Evolutionary conservation across 2,888 invertebrate genomes (phyloP).

Genomic region (Oxycera nigricornis): DNA sequence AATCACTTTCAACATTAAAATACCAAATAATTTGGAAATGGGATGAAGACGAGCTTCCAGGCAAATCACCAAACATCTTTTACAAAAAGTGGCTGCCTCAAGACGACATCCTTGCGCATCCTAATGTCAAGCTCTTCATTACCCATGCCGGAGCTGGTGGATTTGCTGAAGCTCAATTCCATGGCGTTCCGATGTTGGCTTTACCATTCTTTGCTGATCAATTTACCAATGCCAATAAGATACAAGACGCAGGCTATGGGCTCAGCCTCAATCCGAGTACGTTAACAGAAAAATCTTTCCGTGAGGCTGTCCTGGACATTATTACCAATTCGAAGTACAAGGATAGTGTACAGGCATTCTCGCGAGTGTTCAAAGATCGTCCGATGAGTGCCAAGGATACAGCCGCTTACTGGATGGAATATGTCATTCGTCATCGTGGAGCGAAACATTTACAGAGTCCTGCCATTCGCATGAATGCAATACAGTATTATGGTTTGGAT

Average conservation of each 20-base stretch:
- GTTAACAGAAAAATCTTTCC: slow-evolving; percentile 47
- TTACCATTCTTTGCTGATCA: slow-evolving; percentile 56
- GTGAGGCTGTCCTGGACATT: slow-evolving; percentile 50
- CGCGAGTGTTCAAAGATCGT: slow-evolving; percentile 64
- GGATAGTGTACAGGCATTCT: slow-evolving; percentile 59
- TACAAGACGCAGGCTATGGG: slow-evolving; percentile 51
- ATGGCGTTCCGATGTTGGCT: slow-evolving; percentile 65
- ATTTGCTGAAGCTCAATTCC: slow-evolving; percentile 68
- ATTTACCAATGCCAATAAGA: slow-evolving; percentile 48
- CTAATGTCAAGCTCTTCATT: slow-evolving; percentile 68
- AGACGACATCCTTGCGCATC: slow-evolving; percentile 69
- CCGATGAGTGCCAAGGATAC: slow-evolving; percentile 64
- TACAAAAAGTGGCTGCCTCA: slow-evolving; percentile 50
- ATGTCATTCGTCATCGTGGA: slow-evolving; percentile 65
- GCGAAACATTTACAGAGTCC: slow-evolving; percentile 64
- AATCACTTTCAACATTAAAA: slow-evolving; percentile 49
- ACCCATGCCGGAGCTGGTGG: slow-evolving; percentile 73
- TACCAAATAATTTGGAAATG: slow-evolving; percentile 57
- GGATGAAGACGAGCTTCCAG: slow-evolving; percentile 50
- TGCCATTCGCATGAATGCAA: slow-evolving; percentile 60
- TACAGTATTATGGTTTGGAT: slow-evolving; percentile 63
- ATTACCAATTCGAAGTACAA: slow-evolving; percentile 50
- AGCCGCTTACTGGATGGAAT: slow-evolving; percentile 67
- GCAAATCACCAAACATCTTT: slow-evolving; percentile 54
- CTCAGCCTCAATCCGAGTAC: slow-evolving; percentile 46